Base-by-base conservation (phyloP, 2,888 invertebrate species). In the Agrochola macilenta region DNA sequence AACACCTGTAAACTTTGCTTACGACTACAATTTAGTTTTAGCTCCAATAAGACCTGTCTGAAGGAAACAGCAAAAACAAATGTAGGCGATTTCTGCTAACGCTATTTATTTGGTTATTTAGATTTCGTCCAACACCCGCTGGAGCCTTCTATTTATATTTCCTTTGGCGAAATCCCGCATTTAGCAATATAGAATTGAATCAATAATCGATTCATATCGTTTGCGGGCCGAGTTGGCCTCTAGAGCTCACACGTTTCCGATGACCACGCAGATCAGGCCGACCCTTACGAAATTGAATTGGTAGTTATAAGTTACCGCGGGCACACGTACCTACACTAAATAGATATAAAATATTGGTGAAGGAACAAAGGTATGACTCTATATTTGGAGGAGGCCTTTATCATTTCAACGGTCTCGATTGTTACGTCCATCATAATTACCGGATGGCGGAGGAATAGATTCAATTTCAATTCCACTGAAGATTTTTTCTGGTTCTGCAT, bases 201-300 rank as follows among this genome's bases (percentile, higher is more conserved):
- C 86, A 84, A 83, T 87, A 86, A 84, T 83, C 79, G 81, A 86
- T 89, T 86, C 81, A 77, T 81, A 82, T 85, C 78, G 85, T 82
- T 87, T 81, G 78, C 43, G 61, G 78, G 68, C 65, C 79, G 78
- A 82, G 83, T 82, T 83, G 71, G 84, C 83, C 86, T 83, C 78
- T 82, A 79, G 81, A 84, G 83, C 86, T 87, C 86, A 88, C 89
- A 87, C 89, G 85, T 88, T 91, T 89, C 81, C 85, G 83, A 87
- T 83, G 87, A 89, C 87, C 89, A 87, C 76, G 89, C 87, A 89
- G 87, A 86, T 87, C 84, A 86, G 85, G 74, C 87, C 84, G 86
- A 88, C 89, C 91, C 90, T 89, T 87, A 82, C 82, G 81, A 89
- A 90, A 91, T 91, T 90, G 91, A 91, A 92, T 89, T 90, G 88